Evolutionary conservation across 2,113 vertebrate genomes (phyloP).

Genomic region (Cryptomyrus ogoouensis): DNA sequence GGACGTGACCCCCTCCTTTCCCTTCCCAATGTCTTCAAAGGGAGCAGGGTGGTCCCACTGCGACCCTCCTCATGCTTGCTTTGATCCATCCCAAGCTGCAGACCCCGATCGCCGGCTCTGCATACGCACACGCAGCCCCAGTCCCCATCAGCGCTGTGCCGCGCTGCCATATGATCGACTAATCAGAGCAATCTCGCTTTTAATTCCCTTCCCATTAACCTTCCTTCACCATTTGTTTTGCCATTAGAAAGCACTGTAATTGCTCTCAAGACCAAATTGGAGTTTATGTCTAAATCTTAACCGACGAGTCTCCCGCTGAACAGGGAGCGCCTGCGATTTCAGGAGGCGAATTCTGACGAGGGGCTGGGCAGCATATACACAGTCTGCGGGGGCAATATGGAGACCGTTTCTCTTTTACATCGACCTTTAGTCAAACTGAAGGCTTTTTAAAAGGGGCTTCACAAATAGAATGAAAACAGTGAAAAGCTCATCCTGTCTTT

Average conservation of each 20-base stretch:
- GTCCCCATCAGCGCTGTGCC: background rate
- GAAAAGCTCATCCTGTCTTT: background rate
- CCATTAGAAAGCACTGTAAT: constrained; percentile 54
- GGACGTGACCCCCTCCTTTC: background rate
- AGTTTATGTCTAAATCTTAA: constrained; percentile 59
- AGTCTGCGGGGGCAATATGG: background rate
- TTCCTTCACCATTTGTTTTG: constrained; percentile 61
- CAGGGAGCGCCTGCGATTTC: background rate
- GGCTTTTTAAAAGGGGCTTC: background rate
- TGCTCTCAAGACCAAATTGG: constrained; percentile 58
- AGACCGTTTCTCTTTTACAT: background rate
- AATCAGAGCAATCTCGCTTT: constrained; percentile 60
- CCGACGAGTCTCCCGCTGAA: constrained; percentile 48
- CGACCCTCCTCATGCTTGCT: background rate
- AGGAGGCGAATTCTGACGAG: background rate
- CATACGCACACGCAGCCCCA: constrained; percentile 17
- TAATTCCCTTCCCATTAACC: constrained; percentile 65
- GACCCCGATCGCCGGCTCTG: constrained; percentile 12
- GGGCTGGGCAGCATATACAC: background rate
- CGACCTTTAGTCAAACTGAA: background rate
- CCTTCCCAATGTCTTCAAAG: background rate
- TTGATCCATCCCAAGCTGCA: background rate
- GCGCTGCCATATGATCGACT: constrained; percentile 26
- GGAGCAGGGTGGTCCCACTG: background rate
- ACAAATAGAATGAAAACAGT: background rate